phyloP scores from a whole-genome alignment of 2,888 invertebrate genomes.

The Mystacides longicornis region DNA sequence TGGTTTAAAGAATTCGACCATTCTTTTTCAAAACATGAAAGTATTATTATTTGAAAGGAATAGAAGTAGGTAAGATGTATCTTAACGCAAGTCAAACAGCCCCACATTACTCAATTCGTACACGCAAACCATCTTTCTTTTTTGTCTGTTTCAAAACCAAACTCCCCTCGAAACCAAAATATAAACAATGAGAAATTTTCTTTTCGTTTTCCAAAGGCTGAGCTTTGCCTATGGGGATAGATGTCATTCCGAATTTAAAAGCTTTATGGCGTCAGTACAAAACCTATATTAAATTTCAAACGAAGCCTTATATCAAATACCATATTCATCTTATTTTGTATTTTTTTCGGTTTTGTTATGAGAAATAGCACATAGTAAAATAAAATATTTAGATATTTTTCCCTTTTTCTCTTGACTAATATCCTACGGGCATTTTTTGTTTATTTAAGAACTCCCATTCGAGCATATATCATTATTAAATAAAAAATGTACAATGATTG shows the following conservation, averaged over 20 bases:
- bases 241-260: constrained; percentile 23
- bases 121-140: too few relatives aligned
- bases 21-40: too few relatives aligned
- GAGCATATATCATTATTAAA: background rate
- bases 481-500: constrained; percentile 2
- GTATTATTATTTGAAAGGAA: too few relatives aligned
- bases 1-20: too few relatives aligned
- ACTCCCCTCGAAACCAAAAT: constrained; percentile 4
- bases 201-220: constrained; percentile 10
- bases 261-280: constrained; percentile 10
- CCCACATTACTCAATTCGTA: too few relatives aligned
- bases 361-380: too few relatives aligned
- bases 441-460: background rate
- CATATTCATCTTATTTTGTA: background rate
- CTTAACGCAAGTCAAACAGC: too few relatives aligned
- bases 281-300: constrained; percentile 9
- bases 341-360: background rate
- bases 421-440: background rate
- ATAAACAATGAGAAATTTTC: constrained; percentile 17
- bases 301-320: background rate
- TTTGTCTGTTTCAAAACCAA: constrained; percentile 5
- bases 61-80: too few relatives aligned
- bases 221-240: constrained; percentile 18
- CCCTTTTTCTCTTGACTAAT: background rate
- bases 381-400: too few relatives aligned